Evolutionary conservation across 1,140 invertebrate genomes (phyloP).

Genomic region (Monomorium pharaonis): DNA sequence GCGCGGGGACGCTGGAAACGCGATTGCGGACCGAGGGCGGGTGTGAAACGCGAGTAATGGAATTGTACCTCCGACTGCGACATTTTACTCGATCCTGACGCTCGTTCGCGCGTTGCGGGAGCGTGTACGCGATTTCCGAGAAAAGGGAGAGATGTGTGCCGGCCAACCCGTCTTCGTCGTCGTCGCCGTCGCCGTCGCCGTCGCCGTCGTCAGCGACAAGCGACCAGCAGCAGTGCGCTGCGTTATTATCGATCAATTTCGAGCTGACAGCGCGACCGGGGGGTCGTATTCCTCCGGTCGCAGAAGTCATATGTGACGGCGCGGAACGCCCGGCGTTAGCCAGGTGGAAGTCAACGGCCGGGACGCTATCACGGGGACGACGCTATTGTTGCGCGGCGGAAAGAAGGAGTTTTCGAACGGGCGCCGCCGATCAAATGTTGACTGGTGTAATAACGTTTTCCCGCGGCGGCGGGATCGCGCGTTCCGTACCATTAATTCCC

Average conservation of each 20-base stretch:
- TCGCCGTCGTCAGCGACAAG: background rate
- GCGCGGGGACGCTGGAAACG: constrained; percentile 62
- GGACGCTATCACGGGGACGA: background rate
- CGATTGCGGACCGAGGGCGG: constrained; percentile 53
- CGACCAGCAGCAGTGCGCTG: background rate
- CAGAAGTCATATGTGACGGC: constrained; percentile 1
- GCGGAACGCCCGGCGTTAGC: constrained; percentile 29
- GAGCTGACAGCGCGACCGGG: background rate
- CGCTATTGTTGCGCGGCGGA: constrained; percentile 45
- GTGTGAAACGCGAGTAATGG: constrained; percentile 62
- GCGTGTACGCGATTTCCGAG: constrained; percentile 19
- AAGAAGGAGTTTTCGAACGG: constrained; percentile 34
- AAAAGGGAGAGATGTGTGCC: background rate
- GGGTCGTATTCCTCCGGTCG: constrained; percentile 5
- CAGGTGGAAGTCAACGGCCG: constrained; percentile 17
- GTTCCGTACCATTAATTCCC: constrained; percentile 64
- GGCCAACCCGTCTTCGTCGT: no score
- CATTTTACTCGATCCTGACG: constrained; percentile 48
- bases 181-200: no score
- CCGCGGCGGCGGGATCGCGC: constrained; percentile 29
- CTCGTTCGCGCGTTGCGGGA: constrained; percentile 20
- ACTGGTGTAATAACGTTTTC: constrained; percentile 58
- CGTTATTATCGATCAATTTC: constrained; percentile 65
- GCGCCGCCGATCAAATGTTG: constrained; percentile 58
- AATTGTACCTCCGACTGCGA: constrained; percentile 57